Evolutionary conservation across 2,888 invertebrate species (phyloP), one percentile per base, ranked within the genome.

Genomic region (Lycophotia porphyrea): DNA sequence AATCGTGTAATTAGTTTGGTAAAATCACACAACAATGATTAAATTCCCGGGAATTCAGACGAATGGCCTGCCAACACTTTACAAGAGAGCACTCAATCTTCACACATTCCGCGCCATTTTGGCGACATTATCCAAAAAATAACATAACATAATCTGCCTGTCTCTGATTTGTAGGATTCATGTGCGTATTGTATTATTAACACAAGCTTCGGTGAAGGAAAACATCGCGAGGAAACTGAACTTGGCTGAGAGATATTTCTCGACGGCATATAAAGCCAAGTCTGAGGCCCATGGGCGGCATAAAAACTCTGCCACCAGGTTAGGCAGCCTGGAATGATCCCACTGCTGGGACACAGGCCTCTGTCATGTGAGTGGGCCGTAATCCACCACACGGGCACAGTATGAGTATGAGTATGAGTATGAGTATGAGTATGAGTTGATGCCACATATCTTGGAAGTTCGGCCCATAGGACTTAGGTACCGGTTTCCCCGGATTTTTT

Each of bases 1-100:
- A 55, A 44, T 42, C 7, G 27, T 61, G 15, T 78, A 31, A 78
- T 69, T 69, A 69, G 79, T 49, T 47, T 39, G 7, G 18, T 34
- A 11, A 76, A 79, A 71, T 39, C 5, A 60, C 0, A 31, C 8
- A 70, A 42, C 47, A 61, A 60, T 61, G 34, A 61, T 44, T n/a
- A 39, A 71, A 27, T 5, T 49, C 13, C 21, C 42, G 24, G 15
- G 15, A 61, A 80, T 61, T 21, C 60, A 76, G n/a, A 80, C 44
- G 36, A 39, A 63, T 47, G 21, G 15, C 44, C 44, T 39, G 76
- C 73, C 73, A 72, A 44, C 36, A 36, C n/a, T 52, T 39, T n/a
- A 44, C 36, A 8, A 4, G 27, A 36, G 0, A 52, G n/a, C 36
- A 80, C 36, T 63, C 15, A 80, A n/a, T 61, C n/a, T 44, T 18